phyloP scores from a whole-genome alignment of 2,797 vertebrate genomes.

The Takifugu ocellatus region DNA sequence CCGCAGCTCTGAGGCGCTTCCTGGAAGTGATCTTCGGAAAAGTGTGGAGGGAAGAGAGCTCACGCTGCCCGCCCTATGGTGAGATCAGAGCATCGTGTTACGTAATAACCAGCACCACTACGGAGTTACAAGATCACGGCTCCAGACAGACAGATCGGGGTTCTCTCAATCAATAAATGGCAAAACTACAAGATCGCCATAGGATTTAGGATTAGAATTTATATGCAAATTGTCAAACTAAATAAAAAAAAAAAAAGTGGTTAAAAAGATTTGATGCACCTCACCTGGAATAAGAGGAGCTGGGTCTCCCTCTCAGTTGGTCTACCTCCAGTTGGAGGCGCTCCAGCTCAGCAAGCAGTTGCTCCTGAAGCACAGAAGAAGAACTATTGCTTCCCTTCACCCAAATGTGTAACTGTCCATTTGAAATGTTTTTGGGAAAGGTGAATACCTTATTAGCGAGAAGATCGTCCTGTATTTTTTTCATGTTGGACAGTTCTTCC shows the following conservation, averaged over 20 bases:
- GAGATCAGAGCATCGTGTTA: constrained; percentile 37
- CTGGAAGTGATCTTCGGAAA: constrained; percentile 85
- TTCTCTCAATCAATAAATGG: neutral
- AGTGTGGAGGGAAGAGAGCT: constrained; percentile 76
- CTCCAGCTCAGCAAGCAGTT: constrained; percentile 88
- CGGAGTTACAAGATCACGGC: constrained; percentile 18
- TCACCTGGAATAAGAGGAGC: constrained; percentile 91
- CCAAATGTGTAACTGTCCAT: neutral
- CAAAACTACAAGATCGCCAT: too few species aligned
- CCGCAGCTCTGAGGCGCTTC: constrained; percentile 87
- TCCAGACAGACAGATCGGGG: constrained; percentile 4
- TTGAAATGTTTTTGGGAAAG: neutral
- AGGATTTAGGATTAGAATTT: too few species aligned
- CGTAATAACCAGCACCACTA: constrained; percentile 11
- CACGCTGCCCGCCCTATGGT: constrained; percentile 67
- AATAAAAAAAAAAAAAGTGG: neutral
- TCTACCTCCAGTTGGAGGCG: constrained; percentile 90
- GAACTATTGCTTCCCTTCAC: neutral
- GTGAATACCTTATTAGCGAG: constrained; percentile 84
- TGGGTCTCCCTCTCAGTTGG: constrained; percentile 84
- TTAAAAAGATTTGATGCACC: constrained; percentile 25
- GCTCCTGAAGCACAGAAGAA: constrained; percentile 74
- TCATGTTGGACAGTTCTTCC: constrained; percentile 92
- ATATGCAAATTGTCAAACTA: too few species aligned
- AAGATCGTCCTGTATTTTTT: constrained; percentile 92